Evolutionary conservation across 2,113 vertebrate genomes (phyloP).

Genomic region (Osmerus mordax): DNA sequence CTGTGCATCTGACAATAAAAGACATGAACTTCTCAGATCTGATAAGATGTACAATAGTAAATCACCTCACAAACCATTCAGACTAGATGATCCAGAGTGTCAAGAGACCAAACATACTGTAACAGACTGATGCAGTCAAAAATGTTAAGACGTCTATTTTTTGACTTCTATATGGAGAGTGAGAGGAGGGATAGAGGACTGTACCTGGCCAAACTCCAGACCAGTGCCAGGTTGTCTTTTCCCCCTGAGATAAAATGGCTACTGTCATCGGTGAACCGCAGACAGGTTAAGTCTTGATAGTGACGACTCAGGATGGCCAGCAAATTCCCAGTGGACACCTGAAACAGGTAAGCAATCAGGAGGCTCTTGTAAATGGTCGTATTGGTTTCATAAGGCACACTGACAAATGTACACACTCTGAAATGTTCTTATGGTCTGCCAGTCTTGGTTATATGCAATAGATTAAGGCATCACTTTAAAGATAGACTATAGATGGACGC

Average conservation of each 20-base stretch:
- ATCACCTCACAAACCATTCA: neutral
- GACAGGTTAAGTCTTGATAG: slow-evolving; percentile 91
- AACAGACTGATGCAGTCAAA: neutral
- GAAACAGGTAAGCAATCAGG: neutral
- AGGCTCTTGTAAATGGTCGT: neutral
- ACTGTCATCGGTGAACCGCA: slow-evolving; percentile 89
- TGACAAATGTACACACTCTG: neutral
- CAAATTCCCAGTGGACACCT: slow-evolving; percentile 90
- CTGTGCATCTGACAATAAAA: too few species aligned
- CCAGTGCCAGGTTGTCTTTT: slow-evolving; percentile 89
- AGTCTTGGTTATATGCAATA: neutral
- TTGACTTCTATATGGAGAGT: neutral
- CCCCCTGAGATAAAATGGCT: slow-evolving; percentile 92
- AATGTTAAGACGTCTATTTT: neutral
- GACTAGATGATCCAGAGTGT: neutral
- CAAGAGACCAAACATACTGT: neutral
- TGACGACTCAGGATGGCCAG: slow-evolving; percentile 86
- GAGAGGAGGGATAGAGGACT: neutral
- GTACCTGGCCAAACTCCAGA: slow-evolving; percentile 90
- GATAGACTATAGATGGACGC: neutral
- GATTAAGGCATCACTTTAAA: neutral
- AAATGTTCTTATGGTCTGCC: neutral
- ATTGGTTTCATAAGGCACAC: neutral
- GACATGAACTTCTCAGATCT: too few species aligned
- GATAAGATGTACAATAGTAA: neutral